Percentiles rank a stretch among this genome's conserved stretches.
Evolutionary conservation across 2,113 vertebrate species (phyloP).

Genomic region (Garra rufa): DNA sequence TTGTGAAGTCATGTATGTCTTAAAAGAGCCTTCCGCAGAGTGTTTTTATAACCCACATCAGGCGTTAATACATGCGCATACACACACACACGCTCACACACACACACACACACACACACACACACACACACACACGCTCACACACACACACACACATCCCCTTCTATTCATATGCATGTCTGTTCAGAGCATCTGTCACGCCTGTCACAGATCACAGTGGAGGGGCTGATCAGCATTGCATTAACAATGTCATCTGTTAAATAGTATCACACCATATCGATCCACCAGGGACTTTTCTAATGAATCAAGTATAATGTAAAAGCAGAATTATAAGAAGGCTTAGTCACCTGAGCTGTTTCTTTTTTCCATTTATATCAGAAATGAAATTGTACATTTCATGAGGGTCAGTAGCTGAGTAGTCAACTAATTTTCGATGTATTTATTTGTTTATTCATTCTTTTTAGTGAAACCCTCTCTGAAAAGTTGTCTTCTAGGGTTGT

Average conservation of each 20-base stretch:
- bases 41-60: constrained; percentile 52
- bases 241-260: constrained; percentile 59
- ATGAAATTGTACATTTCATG: neutral
- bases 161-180: constrained; percentile 49
- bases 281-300: constrained; percentile 47
- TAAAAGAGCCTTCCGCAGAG: constrained; percentile 53
- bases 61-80: constrained; percentile 9
- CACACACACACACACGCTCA: too few relatives aligned
- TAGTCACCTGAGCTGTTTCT: constrained; percentile 5
- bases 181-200: constrained; percentile 48
- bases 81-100: neutral
- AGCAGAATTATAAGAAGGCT: constrained; percentile 42
- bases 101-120: neutral
- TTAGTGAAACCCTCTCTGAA: neutral
- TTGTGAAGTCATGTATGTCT: constrained; percentile 76
- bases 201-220: constrained; percentile 49
- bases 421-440: neutral
- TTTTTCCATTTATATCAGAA: constrained; percentile 11
- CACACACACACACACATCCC: neutral
- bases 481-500: too few relatives aligned
- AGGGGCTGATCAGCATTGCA: constrained; percentile 57
- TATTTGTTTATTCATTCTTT: neutral
- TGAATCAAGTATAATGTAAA: constrained; percentile 44
- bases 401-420: neutral
- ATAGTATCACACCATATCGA: constrained; percentile 56